Conservation (phyloP, 2,797 vertebrate genomes). For the Pagetopsis macropterus region DNA sequence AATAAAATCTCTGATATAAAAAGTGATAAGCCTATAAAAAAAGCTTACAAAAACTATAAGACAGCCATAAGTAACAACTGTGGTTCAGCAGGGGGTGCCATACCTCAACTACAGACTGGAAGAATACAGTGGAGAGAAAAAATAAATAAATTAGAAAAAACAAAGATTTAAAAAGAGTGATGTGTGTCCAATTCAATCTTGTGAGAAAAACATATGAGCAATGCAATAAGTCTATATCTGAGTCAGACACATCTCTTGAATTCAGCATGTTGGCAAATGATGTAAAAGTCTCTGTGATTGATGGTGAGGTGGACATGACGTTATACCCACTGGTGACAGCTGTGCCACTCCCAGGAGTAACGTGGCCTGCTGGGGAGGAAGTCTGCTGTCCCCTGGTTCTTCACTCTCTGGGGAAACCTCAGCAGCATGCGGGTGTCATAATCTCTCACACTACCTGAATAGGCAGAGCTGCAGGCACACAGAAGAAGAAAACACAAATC, state of each 20-base stretch:
- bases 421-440: conserved; percentile 96
- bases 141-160: background rate
- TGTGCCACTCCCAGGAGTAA: conserved; percentile 99
- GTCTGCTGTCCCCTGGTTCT: conserved; percentile 97
- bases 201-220: background rate
- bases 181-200: conserved; percentile 2
- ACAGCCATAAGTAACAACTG: conserved; percentile 36
- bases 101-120: conserved; percentile 32
- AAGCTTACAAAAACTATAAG: background rate
- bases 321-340: conserved; percentile 96
- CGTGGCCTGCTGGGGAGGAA: conserved; percentile 95
- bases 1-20: conserved; percentile 11
- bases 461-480: conserved; percentile 86
- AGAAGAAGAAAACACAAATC: conserved; percentile 13
- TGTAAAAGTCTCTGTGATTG: background rate
- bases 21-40: conserved; percentile 15
- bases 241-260: background rate
- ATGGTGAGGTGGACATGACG: conserved; percentile 42
- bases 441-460: conserved; percentile 88
- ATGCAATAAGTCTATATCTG: background rate
- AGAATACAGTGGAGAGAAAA: background rate
- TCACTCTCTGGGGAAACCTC: conserved; percentile 96
- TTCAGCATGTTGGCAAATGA: conserved; percentile 14
- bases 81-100: conserved; percentile 57
- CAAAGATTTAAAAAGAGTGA: background rate